These are phyloP conservation scores for Brachypodius melanocephalos DNA, from an alignment of 2,113 vertebrate genomes.

Conservation along the genomic window DNA sequence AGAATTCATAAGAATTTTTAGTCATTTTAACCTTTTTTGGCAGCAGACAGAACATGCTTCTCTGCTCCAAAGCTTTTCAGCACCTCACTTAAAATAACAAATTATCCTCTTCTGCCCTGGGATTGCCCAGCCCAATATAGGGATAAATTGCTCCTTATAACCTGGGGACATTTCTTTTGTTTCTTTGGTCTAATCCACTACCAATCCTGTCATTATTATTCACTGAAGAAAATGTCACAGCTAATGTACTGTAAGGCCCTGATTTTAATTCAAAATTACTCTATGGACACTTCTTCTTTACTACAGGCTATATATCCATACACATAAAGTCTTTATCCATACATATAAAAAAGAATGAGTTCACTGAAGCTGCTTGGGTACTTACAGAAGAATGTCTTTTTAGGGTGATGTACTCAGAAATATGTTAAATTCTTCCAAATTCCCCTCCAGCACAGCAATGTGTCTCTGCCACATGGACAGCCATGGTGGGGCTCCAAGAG, in stretches of 20 bases:
- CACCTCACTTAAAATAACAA: slow-evolving; percentile 20
- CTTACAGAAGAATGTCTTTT: neutral
- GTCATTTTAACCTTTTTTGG: neutral
- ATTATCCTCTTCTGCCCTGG: neutral
- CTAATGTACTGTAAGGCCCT: neutral
- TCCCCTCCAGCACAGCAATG: neutral
- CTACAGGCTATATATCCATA: neutral
- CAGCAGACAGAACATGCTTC: neutral
- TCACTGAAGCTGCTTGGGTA: neutral
- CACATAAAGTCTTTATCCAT: neutral
- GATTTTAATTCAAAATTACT: slow-evolving; percentile 7
- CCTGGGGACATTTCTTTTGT: neutral
- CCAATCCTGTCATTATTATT: neutral
- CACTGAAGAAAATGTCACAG: slow-evolving; percentile 18
- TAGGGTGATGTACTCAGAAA: neutral
- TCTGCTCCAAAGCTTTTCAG: neutral
- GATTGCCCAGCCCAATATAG: neutral
- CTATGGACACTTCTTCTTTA: neutral
- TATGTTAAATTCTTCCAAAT: neutral
- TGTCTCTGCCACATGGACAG: neutral
- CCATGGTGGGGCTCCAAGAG: neutral
- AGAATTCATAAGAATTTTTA: neutral
- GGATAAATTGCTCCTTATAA: slow-evolving; percentile 11
- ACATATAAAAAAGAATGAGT: neutral
- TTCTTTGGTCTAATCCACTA: neutral